These are phyloP conservation scores for Pedetes capensis DNA, from an alignment of 2,113 vertebrate genomes.

Conservation along the genomic window DNA sequence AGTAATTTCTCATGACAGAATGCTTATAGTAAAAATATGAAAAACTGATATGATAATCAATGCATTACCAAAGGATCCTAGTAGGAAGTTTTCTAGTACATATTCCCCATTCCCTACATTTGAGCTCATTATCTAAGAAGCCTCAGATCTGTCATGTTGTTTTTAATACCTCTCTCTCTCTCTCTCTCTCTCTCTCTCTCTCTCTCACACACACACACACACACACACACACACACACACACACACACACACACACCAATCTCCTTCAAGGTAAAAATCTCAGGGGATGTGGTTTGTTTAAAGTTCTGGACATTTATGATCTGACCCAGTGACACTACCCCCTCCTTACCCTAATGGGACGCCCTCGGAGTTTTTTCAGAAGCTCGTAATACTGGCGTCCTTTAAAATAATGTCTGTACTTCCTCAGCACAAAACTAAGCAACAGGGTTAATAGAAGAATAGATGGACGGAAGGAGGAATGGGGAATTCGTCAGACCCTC, in stretches of 20 bases:
- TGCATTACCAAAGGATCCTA: neutral
- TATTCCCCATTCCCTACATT: neutral
- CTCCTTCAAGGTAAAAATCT: neutral
- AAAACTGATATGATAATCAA: conserved; percentile 9
- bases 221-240: neutral
- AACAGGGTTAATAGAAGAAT: neutral
- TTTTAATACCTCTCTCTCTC: neutral
- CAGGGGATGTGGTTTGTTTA: neutral
- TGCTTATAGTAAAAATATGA: conserved; percentile 54
- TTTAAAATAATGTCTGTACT: neutral
- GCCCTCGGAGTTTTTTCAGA: neutral
- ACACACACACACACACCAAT: neutral
- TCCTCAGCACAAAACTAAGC: neutral
- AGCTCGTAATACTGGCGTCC: neutral
- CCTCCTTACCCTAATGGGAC: neutral
- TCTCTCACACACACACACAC: neutral
- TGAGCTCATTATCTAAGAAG: conserved; percentile 2
- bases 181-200: neutral
- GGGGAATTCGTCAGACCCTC: neutral
- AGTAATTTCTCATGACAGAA: conserved; percentile 39
- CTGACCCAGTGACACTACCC: neutral
- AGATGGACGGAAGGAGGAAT: neutral
- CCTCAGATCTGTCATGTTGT: neutral
- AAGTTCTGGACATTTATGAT: conserved; percentile 49
- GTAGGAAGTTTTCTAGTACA: conserved; percentile 2